phyloP scores from a whole-genome alignment of 2,113 vertebrate genomes.

The Daubentonia madagascariensis region DNA sequence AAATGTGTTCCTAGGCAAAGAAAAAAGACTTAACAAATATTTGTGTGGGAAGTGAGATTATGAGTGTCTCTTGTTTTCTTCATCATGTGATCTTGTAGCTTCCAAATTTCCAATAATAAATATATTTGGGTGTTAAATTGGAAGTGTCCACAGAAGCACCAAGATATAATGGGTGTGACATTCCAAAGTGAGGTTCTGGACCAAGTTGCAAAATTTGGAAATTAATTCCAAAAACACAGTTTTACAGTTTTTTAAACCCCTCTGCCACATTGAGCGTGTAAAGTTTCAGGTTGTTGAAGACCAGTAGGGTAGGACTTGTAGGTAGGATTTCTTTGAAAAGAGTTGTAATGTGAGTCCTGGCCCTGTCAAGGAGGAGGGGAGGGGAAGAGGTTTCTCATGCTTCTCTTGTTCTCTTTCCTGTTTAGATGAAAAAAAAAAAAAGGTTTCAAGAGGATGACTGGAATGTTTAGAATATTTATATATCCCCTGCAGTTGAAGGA shows the following conservation, averaged over 20 bases:
- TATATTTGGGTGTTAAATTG: neutral
- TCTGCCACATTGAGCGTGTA: neutral
- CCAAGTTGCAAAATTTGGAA: neutral
- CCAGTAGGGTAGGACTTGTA: neutral
- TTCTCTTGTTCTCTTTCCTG: neutral
- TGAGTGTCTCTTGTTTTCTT: neutral
- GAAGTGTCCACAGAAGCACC: neutral
- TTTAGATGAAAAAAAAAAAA: neutral
- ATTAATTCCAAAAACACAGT: neutral
- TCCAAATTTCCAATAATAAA: neutral
- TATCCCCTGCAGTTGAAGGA: neutral
- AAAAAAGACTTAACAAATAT: neutral
- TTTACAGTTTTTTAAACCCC: neutral
- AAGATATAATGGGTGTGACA: neutral
- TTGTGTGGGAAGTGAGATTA: neutral
- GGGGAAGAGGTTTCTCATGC: neutral
- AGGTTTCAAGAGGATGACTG: neutral
- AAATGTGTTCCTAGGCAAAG: neutral
- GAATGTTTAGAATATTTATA: neutral
- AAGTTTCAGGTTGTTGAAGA: neutral
- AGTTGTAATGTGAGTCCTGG: neutral
- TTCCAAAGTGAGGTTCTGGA: neutral
- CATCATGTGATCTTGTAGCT: neutral
- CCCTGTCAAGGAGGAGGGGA: neutral
- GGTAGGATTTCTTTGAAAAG: neutral